These are phyloP conservation scores for Harlomillsia oculata DNA, from an alignment of 1,140 invertebrate genomes.

Conservation along the genomic window DNA sequence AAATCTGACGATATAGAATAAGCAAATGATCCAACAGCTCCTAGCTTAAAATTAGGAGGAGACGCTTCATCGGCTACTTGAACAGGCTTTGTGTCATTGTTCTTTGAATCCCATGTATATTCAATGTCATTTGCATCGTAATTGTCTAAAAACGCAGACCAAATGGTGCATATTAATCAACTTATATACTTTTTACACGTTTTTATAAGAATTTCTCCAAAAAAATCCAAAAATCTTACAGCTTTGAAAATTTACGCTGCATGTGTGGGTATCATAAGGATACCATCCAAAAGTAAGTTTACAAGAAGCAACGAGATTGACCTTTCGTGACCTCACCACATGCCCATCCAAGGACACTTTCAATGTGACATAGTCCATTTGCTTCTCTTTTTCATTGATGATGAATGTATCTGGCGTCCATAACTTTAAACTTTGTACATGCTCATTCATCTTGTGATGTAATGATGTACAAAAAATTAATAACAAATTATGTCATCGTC, in stretches of 20 bases:
- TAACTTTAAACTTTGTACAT: not conserved
- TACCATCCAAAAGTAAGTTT: slow-evolving; percentile 7
- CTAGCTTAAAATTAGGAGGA: not conserved
- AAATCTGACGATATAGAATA: too few relatives aligned
- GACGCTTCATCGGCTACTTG: not conserved
- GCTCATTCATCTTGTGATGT: not conserved
- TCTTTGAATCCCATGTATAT: not conserved
- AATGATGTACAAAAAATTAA: too few relatives aligned
- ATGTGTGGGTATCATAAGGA: slow-evolving; percentile 1
- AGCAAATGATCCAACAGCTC: too few relatives aligned
- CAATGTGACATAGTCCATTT: not conserved
- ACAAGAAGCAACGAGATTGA: not conserved
- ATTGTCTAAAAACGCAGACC: not conserved
- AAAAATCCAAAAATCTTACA: not conserved
- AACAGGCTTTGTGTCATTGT: not conserved
- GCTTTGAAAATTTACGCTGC: slow-evolving; percentile 4
- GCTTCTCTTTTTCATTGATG: not conserved
- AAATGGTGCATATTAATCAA: not conserved
- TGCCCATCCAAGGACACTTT: not conserved
- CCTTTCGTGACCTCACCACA: not conserved
- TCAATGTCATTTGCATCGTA: not conserved
- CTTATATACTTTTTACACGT: not conserved
- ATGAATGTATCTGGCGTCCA: slow-evolving; percentile 3
- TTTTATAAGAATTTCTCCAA: not conserved
- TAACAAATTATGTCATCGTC: not conserved